Evolutionary conservation across 2,888 invertebrate genomes (phyloP).

Genomic region (Xylocampa areola): DNA sequence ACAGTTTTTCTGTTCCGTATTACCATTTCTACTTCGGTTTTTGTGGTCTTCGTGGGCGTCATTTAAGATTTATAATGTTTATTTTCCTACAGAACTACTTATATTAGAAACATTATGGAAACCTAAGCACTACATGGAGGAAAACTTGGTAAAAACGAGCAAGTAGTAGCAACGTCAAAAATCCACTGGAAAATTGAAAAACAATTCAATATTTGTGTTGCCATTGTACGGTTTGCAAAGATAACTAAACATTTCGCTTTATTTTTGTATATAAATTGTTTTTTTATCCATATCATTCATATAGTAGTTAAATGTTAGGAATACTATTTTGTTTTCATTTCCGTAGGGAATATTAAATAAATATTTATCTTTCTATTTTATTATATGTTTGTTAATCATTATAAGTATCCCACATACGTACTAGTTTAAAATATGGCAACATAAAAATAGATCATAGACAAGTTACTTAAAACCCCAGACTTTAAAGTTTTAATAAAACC

Average conservation of each 20-base stretch:
- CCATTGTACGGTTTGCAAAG: constrained; percentile 31
- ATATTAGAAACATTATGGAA: constrained; percentile 83
- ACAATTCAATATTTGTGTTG: constrained; percentile 83
- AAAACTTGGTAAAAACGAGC: constrained; percentile 77
- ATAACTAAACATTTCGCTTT: not conserved
- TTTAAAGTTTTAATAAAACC: too few species aligned
- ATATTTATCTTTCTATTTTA: not conserved
- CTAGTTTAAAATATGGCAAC: constrained; percentile 17
- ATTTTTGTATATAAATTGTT: too few species aligned
- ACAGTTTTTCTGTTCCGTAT: constrained; percentile 96
- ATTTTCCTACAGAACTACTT: constrained; percentile 82
- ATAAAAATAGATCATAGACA: constrained; percentile 16
- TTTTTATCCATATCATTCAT: too few species aligned
- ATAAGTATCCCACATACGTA: not conserved
- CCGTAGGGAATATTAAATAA: not conserved
- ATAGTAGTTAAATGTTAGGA: too few species aligned
- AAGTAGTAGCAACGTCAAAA: constrained; percentile 85
- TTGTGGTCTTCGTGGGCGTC: constrained; percentile 94
- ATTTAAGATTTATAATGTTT: constrained; percentile 84
- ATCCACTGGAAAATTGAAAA: constrained; percentile 85
- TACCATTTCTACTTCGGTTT: constrained; percentile 96
- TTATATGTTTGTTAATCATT: too few species aligned
- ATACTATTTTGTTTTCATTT: too few species aligned
- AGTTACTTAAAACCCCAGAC: not conserved
- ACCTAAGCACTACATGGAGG: constrained; percentile 84